phyloP scores from a whole-genome alignment of 2,888 invertebrate genomes.

The Myathropa florea region DNA sequence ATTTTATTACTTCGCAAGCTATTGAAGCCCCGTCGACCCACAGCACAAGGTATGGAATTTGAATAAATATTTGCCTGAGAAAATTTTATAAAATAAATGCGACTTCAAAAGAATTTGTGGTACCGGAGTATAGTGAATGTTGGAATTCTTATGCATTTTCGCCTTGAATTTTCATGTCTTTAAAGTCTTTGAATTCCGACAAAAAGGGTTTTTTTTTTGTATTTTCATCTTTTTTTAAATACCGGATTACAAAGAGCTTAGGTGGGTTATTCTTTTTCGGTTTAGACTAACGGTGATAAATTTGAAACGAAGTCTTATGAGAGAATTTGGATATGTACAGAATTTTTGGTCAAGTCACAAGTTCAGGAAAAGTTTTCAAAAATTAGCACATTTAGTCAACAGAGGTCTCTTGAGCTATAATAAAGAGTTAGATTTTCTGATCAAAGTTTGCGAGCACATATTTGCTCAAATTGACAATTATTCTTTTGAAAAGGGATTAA shows the following conservation, averaged over 20 bases:
- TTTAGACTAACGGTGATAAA: neutral
- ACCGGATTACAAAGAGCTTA: neutral
- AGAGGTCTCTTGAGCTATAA: no score
- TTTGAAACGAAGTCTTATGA: neutral
- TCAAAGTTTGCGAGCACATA: no score
- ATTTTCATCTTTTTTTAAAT: neutral
- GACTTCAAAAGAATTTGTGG: conserved; percentile 1
- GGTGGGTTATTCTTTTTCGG: neutral
- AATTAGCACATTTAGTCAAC: neutral
- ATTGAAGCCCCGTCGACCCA: neutral
- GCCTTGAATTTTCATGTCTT: neutral
- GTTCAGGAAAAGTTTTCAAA: neutral
- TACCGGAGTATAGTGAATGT: neutral
- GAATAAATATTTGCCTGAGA: conserved; percentile 4
- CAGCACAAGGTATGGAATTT: conserved; percentile 28
- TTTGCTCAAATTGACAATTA: no score
- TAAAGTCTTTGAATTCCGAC: conserved; percentile 1
- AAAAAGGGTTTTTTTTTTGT: neutral
- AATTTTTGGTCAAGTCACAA: neutral
- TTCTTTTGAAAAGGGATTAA: no score
- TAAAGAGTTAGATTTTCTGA: no score
- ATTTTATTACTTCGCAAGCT: conserved; percentile 16
- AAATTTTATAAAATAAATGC: neutral
- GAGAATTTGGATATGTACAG: no score
- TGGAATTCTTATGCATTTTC: neutral